Evolutionary conservation across 2,797 vertebrate species (phyloP).

Genomic region (Danio albolineatus): DNA sequence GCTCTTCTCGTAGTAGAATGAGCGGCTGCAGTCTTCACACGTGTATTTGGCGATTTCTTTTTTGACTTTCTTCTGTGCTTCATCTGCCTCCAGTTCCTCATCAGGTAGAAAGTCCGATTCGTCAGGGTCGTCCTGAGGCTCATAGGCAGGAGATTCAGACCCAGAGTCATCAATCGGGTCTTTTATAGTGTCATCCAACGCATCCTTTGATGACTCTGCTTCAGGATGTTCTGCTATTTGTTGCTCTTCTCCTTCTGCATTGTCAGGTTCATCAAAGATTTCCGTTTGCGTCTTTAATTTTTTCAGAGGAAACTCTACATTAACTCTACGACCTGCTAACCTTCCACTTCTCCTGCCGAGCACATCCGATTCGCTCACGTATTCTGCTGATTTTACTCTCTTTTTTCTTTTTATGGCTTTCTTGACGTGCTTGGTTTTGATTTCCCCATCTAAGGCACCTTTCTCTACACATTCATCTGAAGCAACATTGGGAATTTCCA

Average conservation of each 20-base stretch:
- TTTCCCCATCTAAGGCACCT: slow-evolving; percentile 21
- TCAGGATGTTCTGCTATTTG: neutral
- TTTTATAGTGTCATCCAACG: neutral
- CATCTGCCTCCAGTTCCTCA: slow-evolving; percentile 38
- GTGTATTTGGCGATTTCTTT: slow-evolving; percentile 75
- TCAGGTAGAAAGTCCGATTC: slow-evolving; percentile 33
- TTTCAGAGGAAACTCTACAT: slow-evolving; percentile 82
- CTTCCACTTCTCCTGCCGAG: slow-evolving; percentile 77
- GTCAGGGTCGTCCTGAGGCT: slow-evolving; percentile 21
- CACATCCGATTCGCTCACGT: slow-evolving; percentile 69
- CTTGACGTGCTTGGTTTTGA: slow-evolving; percentile 37
- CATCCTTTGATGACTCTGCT: slow-evolving; percentile 4
- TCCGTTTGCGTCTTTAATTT: slow-evolving; percentile 79
- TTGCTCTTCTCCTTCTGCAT: neutral
- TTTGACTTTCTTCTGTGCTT: slow-evolving; percentile 65
- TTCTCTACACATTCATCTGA: neutral
- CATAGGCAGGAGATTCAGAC: slow-evolving; percentile 18
- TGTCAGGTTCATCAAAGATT: slow-evolving; percentile 46
- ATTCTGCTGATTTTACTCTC: slow-evolving; percentile 44
- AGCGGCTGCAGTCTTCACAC: slow-evolving; percentile 88
- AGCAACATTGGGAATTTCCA: neutral
- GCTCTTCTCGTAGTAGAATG: slow-evolving; percentile 94
- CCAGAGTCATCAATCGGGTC: slow-evolving; percentile 47
- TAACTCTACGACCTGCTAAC: slow-evolving; percentile 80
- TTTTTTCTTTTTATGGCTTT: slow-evolving; percentile 59